These are phyloP conservation scores for Eospalax fontanierii DNA, from an alignment of 2,797 vertebrate species.

Conservation along the genomic window DNA sequence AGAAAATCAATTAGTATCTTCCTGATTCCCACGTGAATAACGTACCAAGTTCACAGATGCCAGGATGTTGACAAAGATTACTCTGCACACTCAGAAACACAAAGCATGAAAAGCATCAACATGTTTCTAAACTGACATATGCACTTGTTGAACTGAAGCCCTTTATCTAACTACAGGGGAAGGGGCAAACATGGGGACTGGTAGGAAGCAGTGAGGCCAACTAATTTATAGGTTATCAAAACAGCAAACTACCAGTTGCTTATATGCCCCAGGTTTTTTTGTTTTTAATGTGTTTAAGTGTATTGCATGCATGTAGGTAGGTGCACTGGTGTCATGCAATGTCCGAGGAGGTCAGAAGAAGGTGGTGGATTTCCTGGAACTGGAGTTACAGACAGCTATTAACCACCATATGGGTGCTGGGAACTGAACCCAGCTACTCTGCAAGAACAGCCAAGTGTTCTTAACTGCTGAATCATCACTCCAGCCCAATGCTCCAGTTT, in stretches of 20 bases:
- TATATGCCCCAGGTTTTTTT: background rate
- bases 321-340: too few species aligned
- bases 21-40: conserved; percentile 43
- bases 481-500: too few species aligned
- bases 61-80: conserved; percentile 49
- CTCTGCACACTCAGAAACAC: background rate
- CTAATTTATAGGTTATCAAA: conserved; percentile 41
- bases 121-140: conserved; percentile 56
- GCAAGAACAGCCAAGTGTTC: too few species aligned
- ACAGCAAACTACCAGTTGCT: conserved; percentile 19
- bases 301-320: too few species aligned
- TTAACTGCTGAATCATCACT: too few species aligned
- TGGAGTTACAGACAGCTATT: too few species aligned
- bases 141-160: conserved; percentile 29
- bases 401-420: too few species aligned
- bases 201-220: background rate
- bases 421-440: too few species aligned
- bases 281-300: too few species aligned
- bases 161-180: conserved; percentile 12
- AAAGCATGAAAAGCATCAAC: conserved; percentile 24
- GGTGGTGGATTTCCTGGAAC: too few species aligned
- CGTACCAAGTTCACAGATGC: conserved; percentile 24
- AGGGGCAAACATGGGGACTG: background rate
- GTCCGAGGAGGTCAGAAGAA: too few species aligned
- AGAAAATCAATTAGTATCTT: conserved; percentile 37